A percentile compares a stretch with the other conserved stretches of the same genome.
These are phyloP conservation scores for Trachurus trachurus DNA, from an alignment of 2,797 vertebrate genomes.

Conservation along the genomic window DNA sequence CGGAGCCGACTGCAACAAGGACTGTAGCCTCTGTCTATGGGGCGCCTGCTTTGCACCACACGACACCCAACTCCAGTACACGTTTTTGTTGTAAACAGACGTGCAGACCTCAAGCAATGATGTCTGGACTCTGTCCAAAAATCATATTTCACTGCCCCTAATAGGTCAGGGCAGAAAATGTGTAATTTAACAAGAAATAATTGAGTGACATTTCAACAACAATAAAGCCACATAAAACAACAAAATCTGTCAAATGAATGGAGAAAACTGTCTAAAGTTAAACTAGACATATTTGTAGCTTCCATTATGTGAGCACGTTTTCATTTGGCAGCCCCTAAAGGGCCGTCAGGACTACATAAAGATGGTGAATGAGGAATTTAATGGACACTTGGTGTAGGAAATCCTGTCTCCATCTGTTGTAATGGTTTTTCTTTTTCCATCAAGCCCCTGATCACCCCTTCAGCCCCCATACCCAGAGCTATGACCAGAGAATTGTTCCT, in stretches of 20 bases:
- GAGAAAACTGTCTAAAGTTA: neutral
- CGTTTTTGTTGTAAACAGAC: neutral
- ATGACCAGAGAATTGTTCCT: conserved; percentile 24
- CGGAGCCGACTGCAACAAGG: no score
- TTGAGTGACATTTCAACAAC: neutral
- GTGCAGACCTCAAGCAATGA: no score
- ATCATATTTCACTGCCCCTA: neutral
- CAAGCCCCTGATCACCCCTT: conserved; percentile 18
- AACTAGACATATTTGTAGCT: neutral
- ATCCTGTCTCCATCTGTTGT: conserved; percentile 13
- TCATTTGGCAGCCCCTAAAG: neutral
- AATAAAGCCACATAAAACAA: conserved; percentile 2
- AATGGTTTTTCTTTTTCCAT: conserved; percentile 28
- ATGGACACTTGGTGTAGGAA: neutral
- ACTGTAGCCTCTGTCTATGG: no score
- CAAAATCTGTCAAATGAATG: neutral
- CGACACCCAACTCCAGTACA: neutral
- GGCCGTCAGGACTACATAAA: neutral
- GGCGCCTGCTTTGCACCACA: no score
- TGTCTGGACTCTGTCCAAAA: neutral
- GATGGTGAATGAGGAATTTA: neutral
- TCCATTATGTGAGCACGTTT: conserved; percentile 2
- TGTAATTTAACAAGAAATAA: neutral
- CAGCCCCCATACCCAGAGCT: conserved; percentile 1
- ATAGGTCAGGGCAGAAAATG: neutral